These are phyloP conservation scores for Pogonognathellus flavescens DNA, from an alignment of 1,140 invertebrate genomes.

Conservation along the genomic window DNA sequence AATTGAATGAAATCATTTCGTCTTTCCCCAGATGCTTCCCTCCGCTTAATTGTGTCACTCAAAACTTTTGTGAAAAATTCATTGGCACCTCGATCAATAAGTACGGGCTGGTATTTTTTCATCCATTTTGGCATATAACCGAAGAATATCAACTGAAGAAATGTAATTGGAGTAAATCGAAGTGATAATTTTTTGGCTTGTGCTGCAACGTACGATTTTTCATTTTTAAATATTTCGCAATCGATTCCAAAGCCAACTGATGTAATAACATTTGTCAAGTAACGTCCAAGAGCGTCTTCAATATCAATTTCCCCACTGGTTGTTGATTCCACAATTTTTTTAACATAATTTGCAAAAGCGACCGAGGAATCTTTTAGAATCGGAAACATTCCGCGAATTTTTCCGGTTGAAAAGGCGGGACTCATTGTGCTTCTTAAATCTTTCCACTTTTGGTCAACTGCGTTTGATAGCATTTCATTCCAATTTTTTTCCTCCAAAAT, in stretches of 20 bases:
- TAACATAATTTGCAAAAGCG: not conserved
- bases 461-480: not conserved
- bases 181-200: not conserved
- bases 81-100: not conserved
- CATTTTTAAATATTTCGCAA: not conserved
- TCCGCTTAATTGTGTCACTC: not conserved
- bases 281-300: not conserved
- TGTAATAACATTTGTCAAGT: not conserved
- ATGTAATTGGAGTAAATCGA: not conserved
- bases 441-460: not conserved
- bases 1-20: not conserved
- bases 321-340: not conserved
- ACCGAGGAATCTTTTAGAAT: not conserved
- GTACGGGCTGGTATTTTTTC: not conserved
- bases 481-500: not conserved
- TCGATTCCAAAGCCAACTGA: not conserved
- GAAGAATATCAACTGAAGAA: not conserved
- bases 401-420: not conserved
- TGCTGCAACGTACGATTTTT: not conserved
- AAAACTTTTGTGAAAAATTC: not conserved
- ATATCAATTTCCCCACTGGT: not conserved
- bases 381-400: slow-evolving; percentile 2
- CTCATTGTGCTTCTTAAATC: not conserved
- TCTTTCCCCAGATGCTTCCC: not conserved
- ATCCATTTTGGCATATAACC: not conserved